These are phyloP conservation scores for Bactericera cockerelli DNA, from an alignment of 1,140 invertebrate genomes.

Conservation along the genomic window DNA sequence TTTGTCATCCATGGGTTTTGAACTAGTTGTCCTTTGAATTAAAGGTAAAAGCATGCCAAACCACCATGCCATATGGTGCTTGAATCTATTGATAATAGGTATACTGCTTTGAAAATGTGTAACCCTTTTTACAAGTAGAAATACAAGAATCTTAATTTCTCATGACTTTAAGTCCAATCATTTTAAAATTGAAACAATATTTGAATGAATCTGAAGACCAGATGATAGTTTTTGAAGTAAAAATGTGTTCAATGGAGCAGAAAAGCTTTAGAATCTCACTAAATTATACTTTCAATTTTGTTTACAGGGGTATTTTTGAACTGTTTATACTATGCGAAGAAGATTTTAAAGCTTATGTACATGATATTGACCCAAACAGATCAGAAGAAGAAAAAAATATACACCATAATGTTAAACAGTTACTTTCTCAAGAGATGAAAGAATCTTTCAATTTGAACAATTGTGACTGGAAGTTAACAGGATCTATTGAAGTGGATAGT, in stretches of 20 bases:
- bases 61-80: too few species aligned
- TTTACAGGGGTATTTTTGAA: slow-evolving; percentile 11
- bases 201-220: background rate
- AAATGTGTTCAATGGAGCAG: background rate
- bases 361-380: background rate
- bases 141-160: background rate
- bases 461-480: slow-evolving; percentile 40
- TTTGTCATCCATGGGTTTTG: background rate
- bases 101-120: too few species aligned
- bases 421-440: slow-evolving; percentile 13
- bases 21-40: too few species aligned
- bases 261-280: background rate
- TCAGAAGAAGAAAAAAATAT: background rate
- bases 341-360: slow-evolving; percentile 12
- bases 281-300: background rate
- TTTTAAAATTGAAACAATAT: background rate
- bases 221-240: background rate
- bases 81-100: too few species aligned
- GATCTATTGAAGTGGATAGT: slow-evolving; percentile 51
- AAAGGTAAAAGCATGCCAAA: too few species aligned
- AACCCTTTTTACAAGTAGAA: too few species aligned
- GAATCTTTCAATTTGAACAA: slow-evolving; percentile 25
- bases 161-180: background rate
- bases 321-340: slow-evolving; percentile 14
- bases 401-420: background rate